Evolutionary conservation across 2,113 vertebrate genomes (phyloP).

Genomic region (Monopterus albus): DNA sequence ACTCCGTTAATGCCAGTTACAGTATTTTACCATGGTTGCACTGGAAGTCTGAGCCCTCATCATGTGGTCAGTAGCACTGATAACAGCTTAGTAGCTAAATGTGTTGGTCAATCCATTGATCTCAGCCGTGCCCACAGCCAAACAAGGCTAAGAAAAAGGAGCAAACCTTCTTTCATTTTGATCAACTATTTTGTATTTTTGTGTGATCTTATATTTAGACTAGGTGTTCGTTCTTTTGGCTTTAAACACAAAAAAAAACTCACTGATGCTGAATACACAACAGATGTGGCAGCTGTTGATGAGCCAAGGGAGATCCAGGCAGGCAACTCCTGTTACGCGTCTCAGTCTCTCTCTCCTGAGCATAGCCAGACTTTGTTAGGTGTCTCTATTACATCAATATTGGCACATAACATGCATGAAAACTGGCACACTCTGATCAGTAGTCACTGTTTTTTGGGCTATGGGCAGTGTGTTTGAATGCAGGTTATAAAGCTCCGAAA

Average conservation of each 20-base stretch:
- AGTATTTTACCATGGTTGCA: background rate
- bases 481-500: background rate
- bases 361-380: slow-evolving; percentile 1
- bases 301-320: slow-evolving; percentile 29
- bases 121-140: background rate
- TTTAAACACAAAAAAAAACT: too few relatives aligned
- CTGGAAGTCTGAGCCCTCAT: background rate
- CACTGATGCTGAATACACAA: slow-evolving; percentile 25
- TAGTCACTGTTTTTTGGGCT: slow-evolving; percentile 2
- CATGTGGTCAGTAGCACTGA: slow-evolving; percentile 11
- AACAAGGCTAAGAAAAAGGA: background rate
- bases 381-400: slow-evolving; percentile 24
- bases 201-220: slow-evolving; percentile 12
- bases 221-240: too few relatives aligned
- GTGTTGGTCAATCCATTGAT: background rate
- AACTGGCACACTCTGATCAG: background rate
- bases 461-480: background rate
- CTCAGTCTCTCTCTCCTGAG: slow-evolving; percentile 2
- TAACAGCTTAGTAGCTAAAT: slow-evolving; percentile 31
- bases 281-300: slow-evolving; percentile 60
- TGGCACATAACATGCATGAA: background rate
- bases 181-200: too few relatives aligned
- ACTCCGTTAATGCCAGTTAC: too few relatives aligned
- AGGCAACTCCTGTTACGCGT: slow-evolving; percentile 11
- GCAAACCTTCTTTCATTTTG: background rate